phyloP scores from a whole-genome alignment of 2,113 vertebrate species.

The Microtus oregoni region DNA sequence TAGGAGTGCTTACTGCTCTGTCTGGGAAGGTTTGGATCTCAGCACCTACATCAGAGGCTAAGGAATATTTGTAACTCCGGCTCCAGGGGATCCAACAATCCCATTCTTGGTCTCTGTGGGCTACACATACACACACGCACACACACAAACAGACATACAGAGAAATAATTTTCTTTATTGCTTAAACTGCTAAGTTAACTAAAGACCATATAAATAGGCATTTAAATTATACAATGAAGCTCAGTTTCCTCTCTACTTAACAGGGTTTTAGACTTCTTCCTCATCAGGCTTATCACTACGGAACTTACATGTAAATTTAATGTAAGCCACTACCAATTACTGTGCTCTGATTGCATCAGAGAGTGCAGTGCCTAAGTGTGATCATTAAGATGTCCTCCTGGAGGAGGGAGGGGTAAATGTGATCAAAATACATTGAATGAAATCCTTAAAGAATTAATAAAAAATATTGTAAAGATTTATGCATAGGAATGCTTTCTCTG shows the following conservation, averaged over 20 bases:
- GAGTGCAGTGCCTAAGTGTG: not conserved
- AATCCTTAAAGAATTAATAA: not conserved
- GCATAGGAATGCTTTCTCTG: not conserved
- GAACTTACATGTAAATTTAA: not conserved
- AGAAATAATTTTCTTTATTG: no score
- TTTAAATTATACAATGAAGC: not conserved
- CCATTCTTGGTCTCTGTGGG: not conserved
- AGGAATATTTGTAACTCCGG: not conserved
- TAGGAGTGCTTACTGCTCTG: not conserved
- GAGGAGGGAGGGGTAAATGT: not conserved
- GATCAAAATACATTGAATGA: not conserved
- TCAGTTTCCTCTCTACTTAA: slow-evolving; percentile 55
- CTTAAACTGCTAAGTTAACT: slow-evolving; percentile 10
- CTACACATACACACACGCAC: not conserved
- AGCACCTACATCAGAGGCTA: not conserved
- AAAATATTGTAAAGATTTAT: not conserved
- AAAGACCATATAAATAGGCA: not conserved
- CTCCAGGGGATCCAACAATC: not conserved
- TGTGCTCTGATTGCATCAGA: not conserved
- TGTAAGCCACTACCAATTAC: not conserved
- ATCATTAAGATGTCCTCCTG: not conserved
- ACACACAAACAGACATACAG: no score
- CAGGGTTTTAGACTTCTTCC: slow-evolving; percentile 19
- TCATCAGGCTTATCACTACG: slow-evolving; percentile 25
- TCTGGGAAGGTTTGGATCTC: not conserved